Evolutionary conservation across 1,140 invertebrate species (phyloP).

Genomic region (Pararge aegeria): DNA sequence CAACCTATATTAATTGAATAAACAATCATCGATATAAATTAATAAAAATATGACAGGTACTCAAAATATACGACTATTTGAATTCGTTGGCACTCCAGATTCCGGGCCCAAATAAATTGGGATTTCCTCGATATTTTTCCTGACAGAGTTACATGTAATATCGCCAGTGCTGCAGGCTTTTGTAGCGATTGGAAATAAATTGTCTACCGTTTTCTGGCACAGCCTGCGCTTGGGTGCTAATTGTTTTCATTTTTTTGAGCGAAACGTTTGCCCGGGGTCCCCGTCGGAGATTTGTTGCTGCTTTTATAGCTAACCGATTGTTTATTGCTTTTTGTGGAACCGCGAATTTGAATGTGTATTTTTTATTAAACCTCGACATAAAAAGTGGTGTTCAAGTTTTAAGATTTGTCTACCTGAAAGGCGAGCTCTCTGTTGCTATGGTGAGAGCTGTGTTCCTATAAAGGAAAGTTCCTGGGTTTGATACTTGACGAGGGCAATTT

Average conservation of each 20-base stretch:
- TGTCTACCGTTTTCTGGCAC: constrained; percentile 47
- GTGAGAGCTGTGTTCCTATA: too few relatives aligned
- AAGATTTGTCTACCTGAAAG: too few relatives aligned
- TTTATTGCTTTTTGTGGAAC: constrained; percentile 43
- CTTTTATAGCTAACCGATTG: constrained; percentile 47
- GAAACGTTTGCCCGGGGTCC: constrained; percentile 39
- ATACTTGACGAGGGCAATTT: too few relatives aligned
- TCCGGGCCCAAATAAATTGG: constrained; percentile 10
- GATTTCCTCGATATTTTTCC: constrained; percentile 37
- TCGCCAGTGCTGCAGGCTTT: constrained; percentile 26
- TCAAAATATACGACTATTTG: neutral
- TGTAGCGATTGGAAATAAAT: constrained; percentile 61
- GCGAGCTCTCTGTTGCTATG: too few relatives aligned
- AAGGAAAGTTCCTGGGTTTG: too few relatives aligned
- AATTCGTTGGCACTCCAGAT: neutral
- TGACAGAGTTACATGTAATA: constrained; percentile 39
- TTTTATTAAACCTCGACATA: constrained; percentile 23
- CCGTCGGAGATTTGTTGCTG: constrained; percentile 43
- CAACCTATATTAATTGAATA: too few relatives aligned
- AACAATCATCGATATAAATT: neutral
- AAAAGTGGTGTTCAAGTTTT: neutral
- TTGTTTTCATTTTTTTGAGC: constrained; percentile 58
- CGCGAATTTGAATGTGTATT: constrained; percentile 44
- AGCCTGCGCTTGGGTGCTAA: constrained; percentile 46
- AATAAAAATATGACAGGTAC: neutral